A percentile compares a stretch with the other conserved stretches of the same genome.
These are phyloP conservation scores for Probaryconus sp. DNA, from an alignment of 1,140 invertebrate genomes.

Conservation along the genomic window DNA sequence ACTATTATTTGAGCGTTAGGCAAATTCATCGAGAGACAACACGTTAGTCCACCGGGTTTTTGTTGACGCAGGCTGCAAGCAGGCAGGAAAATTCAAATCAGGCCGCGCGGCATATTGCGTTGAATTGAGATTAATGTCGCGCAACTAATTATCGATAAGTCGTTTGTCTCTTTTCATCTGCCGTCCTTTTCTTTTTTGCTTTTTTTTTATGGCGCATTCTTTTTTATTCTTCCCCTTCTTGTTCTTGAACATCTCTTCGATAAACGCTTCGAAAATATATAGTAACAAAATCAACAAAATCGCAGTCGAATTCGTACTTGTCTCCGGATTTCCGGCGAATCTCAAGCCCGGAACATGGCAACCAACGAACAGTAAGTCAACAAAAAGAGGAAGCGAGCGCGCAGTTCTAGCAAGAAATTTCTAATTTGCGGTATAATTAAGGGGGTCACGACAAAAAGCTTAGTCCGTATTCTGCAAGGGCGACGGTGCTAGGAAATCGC, in stretches of 20 bases:
- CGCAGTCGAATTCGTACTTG: constrained; percentile 62
- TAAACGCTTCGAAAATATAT: constrained; percentile 11
- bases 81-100: constrained; percentile 76
- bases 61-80: constrained; percentile 58
- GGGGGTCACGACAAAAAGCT: constrained; percentile 71
- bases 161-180: constrained; percentile 31
- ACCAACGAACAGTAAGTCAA: constrained; percentile 67
- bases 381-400: constrained; percentile 71
- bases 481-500: constrained; percentile 64
- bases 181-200: constrained; percentile 7
- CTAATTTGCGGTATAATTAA: constrained; percentile 77
- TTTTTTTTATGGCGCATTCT: not conserved
- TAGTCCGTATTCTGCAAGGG: constrained; percentile 68
- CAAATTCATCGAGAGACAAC: constrained; percentile 72
- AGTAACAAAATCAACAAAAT: constrained; percentile 54
- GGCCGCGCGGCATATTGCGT: constrained; percentile 75
- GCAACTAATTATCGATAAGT: constrained; percentile 74
- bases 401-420: constrained; percentile 71
- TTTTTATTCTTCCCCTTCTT: not conserved
- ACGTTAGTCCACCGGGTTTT: constrained; percentile 70
- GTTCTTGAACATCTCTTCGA: not conserved
- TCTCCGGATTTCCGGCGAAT: constrained; percentile 61
- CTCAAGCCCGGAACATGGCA: constrained; percentile 59
- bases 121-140: constrained; percentile 77
- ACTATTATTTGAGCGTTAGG: constrained; percentile 76